These are phyloP conservation scores for Cyaniris semiargus DNA, from an alignment of 2,888 invertebrate genomes.

Conservation along the genomic window DNA sequence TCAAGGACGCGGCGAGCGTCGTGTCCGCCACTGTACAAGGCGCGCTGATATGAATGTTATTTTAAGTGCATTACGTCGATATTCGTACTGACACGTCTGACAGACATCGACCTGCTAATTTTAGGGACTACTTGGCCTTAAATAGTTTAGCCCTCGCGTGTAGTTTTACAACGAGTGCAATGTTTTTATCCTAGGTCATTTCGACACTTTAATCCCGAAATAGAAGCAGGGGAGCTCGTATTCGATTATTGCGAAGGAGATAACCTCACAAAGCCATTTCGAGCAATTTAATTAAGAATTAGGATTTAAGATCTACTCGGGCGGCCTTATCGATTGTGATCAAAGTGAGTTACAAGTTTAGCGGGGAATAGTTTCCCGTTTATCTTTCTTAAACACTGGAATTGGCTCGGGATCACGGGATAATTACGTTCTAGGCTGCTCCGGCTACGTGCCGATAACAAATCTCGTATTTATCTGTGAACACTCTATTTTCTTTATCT, in stretches of 20 bases:
- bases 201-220: not conserved
- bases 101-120: too few species aligned
- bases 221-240: not conserved
- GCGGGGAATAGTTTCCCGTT: conserved; percentile 71
- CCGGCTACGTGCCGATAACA: conserved; percentile 36
- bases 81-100: too few species aligned
- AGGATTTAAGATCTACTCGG: conserved; percentile 33
- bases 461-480: conserved; percentile 26
- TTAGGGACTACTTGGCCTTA: too few species aligned
- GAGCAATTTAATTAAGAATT: conserved; percentile 32
- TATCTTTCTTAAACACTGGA: conserved; percentile 79
- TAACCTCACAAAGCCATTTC: conserved; percentile 12
- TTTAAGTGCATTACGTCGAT: too few species aligned
- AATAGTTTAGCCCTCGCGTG: not conserved
- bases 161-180: not conserved
- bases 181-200: not conserved
- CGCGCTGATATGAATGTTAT: too few species aligned
- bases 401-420: conserved; percentile 70
- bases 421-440: conserved; percentile 73
- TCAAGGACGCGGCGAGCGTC: too few species aligned
- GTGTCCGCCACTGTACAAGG: too few species aligned
- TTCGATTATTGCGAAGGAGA: conserved; percentile 16
- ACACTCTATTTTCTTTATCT: conserved; percentile 8
- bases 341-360: conserved; percentile 57
- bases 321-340: conserved; percentile 35